Base-by-base conservation (phyloP, 2,888 invertebrate species). In the Odontomyia ornata region DNA sequence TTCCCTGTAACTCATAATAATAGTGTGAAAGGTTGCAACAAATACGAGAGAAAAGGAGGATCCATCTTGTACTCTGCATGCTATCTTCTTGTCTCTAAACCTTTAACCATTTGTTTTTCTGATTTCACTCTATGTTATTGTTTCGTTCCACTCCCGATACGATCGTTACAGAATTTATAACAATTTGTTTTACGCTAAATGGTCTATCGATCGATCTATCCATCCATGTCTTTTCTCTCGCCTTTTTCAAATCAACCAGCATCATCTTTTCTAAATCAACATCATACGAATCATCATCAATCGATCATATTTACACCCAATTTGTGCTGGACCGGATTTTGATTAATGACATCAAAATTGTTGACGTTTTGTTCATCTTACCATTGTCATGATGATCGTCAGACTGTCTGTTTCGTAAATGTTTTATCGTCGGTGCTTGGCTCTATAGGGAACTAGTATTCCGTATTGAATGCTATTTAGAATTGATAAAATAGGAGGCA, bases 231-330 rank as follows among this genome's bases (percentile, higher is more conserved):
- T 36, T 9, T 36, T 36, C 36, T 36, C 36, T 36, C 36, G 9
- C 36, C 36, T 36, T 9, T 5, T 36, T 5, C 36, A 36, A 36
- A 36, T 36, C 36, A 36, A 36, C 36, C 36, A 36, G 3, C 36
- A 36, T 36, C 36, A 36, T 36, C 36, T 36, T 36, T 36, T n/a
- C n/a, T n/a, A 36, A 3, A 36, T 36, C 36, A 52, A 4, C 52
- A 52, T 52, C 52, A 52, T 52, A 52, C 15, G 15, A 18, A 60
- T 67, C 77, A 79, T 79, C 76, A 79, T 77, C 77, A 71, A 77
- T 79, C 79, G 75, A 79, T 79, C 79, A 79, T 79, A 79, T 79
- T 79, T 79, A 79, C 79, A 79, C 79, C 65, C 77, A 77, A 79
- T 79, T 79, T 79, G 72, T 79, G 75, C 71, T 69, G 65, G 64